Conservation (phyloP, 2,797 vertebrate species). For the Thunnus albacares region DNA sequence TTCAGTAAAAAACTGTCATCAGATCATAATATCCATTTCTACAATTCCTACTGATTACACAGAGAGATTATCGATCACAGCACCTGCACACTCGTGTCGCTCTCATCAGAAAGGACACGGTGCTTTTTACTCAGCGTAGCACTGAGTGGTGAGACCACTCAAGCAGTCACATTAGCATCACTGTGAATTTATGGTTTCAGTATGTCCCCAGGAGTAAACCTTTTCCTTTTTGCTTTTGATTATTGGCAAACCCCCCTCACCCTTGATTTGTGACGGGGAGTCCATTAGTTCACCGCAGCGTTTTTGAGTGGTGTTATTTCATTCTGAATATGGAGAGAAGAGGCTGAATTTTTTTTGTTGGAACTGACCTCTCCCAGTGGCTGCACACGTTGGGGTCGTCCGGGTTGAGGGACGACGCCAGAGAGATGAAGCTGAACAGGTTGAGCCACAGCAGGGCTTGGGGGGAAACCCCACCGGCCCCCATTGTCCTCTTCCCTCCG, state of each 20-base stretch:
- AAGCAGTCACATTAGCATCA: slow-evolving; percentile 49
- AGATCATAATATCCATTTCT: slow-evolving; percentile 43
- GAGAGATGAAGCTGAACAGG: slow-evolving; percentile 75
- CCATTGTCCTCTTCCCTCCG: slow-evolving; percentile 80
- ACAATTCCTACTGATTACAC: slow-evolving; percentile 36
- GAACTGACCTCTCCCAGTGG: slow-evolving; percentile 95
- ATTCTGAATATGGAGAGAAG: slow-evolving; percentile 1
- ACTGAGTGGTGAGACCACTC: slow-evolving; percentile 59
- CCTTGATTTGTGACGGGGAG: slow-evolving; percentile 62
- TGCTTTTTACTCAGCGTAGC: slow-evolving; percentile 43
- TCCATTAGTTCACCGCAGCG: slow-evolving; percentile 63
- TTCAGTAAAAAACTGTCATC: slow-evolving; percentile 30
- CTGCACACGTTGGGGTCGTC: slow-evolving; percentile 98
- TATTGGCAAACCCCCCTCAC: slow-evolving; percentile 59
- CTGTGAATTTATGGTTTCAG: slow-evolving; percentile 67
- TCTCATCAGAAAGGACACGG: slow-evolving; percentile 45
- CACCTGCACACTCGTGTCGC: slow-evolving; percentile 42
- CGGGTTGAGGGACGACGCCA: slow-evolving; percentile 86
- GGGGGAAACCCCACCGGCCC: slow-evolving; percentile 51
- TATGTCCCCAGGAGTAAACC: slow-evolving; percentile 54
- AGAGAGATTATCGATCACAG: slow-evolving; percentile 59
- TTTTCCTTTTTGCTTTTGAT: slow-evolving; percentile 60
- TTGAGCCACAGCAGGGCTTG: slow-evolving; percentile 75
- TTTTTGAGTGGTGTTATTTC: slow-evolving; percentile 32
- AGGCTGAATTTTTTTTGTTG: no score